Evolutionary conservation across 2,888 invertebrate genomes (phyloP), one percentile per base, ranked within the genome.

Genomic region (Argyresthia goedartella): DNA sequence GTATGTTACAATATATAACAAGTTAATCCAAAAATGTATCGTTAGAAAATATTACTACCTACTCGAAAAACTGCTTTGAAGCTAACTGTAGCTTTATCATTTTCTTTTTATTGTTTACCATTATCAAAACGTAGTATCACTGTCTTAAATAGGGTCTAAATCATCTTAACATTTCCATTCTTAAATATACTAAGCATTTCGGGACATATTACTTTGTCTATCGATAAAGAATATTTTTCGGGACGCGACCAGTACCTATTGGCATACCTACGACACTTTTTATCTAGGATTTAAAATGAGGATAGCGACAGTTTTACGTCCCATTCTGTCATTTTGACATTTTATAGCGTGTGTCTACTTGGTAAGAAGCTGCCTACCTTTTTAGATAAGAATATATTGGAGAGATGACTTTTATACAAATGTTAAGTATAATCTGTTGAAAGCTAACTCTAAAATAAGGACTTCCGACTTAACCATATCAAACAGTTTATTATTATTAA

Each of bases 391-490:
- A 78, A 74, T 82, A 79, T 84, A 85, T 78, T 80, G 76, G 76
- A 86, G 81, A 84, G 81, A 78, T 73, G 73, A 82, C 85, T 86
- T 86, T 85, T 85, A 86, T 86, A 86, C 85, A 81, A 84, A 77
- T 77, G 85, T 86, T 85, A 81, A 81, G 82, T 78, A 50, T 53
- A 74, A 78, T 78, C 80, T 85, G 85, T 85, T 85, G 78, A 80
- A 51, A 66, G 75, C 78, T 85, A 82, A 82, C 76, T 77, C 70
- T 77, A 63, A 66, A 71, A 68, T 82, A 82, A 81, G 82, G 69
- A 84, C 79, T 82, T 84, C 81, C 77, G 74, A 75, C 67, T 63
- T 73, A 76, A 82, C 76, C 78, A 78, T 79, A 78, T 80, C 79
- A 76, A 25, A 70, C 75, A 67, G 67, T 65, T 61, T 62, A 61